phyloP scores from a whole-genome alignment of 2,797 vertebrate genomes.

The Luscinia luscinia region DNA sequence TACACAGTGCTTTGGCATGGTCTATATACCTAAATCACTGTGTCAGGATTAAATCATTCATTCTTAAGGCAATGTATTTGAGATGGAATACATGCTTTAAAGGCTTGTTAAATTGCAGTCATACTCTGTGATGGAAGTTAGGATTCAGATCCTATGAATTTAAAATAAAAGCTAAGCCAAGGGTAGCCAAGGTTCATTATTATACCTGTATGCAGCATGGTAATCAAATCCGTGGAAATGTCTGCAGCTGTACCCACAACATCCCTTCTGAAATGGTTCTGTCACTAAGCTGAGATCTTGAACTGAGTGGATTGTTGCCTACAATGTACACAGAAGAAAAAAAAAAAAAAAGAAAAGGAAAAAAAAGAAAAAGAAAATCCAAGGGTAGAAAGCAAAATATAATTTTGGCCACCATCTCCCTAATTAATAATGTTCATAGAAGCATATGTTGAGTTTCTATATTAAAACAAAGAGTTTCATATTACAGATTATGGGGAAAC shows the following conservation, averaged over 20 bases:
- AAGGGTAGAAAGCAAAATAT: slow-evolving; percentile 26
- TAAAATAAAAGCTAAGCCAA: slow-evolving; percentile 35
- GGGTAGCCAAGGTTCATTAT: background rate
- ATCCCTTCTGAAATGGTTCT: background rate
- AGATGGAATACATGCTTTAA: background rate
- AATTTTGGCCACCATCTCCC: background rate
- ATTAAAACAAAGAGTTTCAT: slow-evolving; percentile 49
- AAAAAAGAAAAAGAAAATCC: background rate
- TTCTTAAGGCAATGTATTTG: background rate
- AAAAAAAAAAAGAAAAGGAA: background rate
- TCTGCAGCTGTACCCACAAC: background rate
- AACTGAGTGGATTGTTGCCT: background rate
- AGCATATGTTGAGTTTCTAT: slow-evolving; percentile 42
- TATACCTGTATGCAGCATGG: background rate
- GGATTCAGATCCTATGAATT: background rate
- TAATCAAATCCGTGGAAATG: background rate
- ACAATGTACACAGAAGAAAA: background rate
- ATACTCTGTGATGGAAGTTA: background rate
- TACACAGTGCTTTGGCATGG: background rate
- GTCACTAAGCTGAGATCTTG: background rate
- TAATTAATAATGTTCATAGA: slow-evolving; percentile 51
- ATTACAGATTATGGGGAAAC: slow-evolving; percentile 65
- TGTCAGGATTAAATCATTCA: background rate
- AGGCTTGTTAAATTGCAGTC: background rate
- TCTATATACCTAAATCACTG: background rate